Percentiles rank a stretch among this genome's conserved stretches.
Conservation (phyloP, 1,140 invertebrate species). For the Oryzaephilus surinamensis region DNA sequence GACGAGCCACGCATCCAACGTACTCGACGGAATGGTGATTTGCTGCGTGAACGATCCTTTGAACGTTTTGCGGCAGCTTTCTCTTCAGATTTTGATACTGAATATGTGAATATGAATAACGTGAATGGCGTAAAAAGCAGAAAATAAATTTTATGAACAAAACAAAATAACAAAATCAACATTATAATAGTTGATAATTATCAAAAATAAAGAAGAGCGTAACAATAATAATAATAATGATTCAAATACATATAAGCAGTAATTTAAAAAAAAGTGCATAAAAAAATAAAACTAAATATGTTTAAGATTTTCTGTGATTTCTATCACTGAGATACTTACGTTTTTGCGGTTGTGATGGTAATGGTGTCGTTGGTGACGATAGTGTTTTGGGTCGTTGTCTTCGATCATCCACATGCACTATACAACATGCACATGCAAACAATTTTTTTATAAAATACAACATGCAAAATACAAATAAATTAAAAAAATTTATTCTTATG, state of each 20-base stretch:
- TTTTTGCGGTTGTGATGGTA: slow-evolving; percentile 13
- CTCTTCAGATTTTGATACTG: slow-evolving; percentile 34
- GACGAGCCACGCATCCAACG: slow-evolving; percentile 66
- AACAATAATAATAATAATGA: no score
- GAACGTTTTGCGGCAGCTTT: slow-evolving; percentile 47
- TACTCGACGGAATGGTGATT: slow-evolving; percentile 84
- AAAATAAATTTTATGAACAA: no score
- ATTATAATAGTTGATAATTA: no score
- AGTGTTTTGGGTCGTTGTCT: no score
- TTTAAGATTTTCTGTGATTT: slow-evolving; percentile 26
- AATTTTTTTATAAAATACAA: slow-evolving; percentile 16
- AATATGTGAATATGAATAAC: no score
- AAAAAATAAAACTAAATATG: slow-evolving; percentile 9
- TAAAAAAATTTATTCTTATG: slow-evolving; percentile 2
- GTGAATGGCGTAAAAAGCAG: no score
- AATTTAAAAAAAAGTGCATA: slow-evolving; percentile 12
- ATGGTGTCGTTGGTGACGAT: slow-evolving; percentile 4
- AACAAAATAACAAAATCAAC: slow-evolving; percentile 13
- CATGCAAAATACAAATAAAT: slow-evolving; percentile 3
- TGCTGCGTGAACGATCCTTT: slow-evolving; percentile 68
- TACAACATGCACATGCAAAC: slow-evolving; percentile 41
- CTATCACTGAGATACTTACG: no score
- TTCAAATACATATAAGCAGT: no score
- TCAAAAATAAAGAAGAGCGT: no score
- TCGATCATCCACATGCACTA: no score